phyloP scores from a whole-genome alignment of 2,888 invertebrate species.

The Steinernema hermaphroditum region DNA sequence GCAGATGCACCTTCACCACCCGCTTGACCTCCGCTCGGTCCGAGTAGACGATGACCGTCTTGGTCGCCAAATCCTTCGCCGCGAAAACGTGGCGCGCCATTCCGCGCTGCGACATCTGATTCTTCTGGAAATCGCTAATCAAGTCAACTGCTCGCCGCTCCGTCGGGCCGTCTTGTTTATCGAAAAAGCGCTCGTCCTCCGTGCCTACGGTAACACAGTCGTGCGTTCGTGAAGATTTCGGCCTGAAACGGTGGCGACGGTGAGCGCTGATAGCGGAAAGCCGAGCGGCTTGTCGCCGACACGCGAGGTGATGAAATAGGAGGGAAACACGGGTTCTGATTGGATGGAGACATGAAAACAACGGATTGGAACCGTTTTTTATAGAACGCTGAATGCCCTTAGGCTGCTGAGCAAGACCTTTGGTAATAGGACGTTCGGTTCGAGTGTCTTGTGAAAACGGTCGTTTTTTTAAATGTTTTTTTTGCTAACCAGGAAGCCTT shows the following conservation, averaged over 20 bases:
- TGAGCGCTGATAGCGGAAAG: neutral
- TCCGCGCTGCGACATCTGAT: constrained; percentile 5
- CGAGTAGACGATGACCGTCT: constrained; percentile 59
- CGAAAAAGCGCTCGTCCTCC: neutral
- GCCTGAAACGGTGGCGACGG: constrained; percentile 6
- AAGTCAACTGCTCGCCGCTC: neutral
- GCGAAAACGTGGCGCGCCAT: constrained; percentile 41
- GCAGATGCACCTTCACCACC: constrained; percentile 46
- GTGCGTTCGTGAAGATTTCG: constrained; percentile 31
- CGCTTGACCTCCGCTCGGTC: constrained; percentile 64
- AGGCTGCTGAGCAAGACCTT: too few species aligned
- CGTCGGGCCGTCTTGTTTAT: constrained; percentile 1
- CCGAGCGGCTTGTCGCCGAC: constrained; percentile 17
- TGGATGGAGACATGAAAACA: too few species aligned
- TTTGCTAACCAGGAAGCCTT: too few species aligned
- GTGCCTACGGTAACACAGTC: constrained; percentile 21
- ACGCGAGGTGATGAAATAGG: constrained; percentile 15
- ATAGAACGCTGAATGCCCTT: too few species aligned
- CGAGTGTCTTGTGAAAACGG: too few species aligned
- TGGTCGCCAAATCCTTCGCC: constrained; percentile 53
- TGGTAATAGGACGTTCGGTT: too few species aligned
- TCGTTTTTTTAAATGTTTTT: too few species aligned
- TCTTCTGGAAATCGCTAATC: constrained; percentile 1
- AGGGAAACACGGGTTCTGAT: neutral
- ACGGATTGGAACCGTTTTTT: too few species aligned